Base-by-base conservation (phyloP, 2,888 invertebrate species). In the Pachliopta kotzebuea region DNA sequence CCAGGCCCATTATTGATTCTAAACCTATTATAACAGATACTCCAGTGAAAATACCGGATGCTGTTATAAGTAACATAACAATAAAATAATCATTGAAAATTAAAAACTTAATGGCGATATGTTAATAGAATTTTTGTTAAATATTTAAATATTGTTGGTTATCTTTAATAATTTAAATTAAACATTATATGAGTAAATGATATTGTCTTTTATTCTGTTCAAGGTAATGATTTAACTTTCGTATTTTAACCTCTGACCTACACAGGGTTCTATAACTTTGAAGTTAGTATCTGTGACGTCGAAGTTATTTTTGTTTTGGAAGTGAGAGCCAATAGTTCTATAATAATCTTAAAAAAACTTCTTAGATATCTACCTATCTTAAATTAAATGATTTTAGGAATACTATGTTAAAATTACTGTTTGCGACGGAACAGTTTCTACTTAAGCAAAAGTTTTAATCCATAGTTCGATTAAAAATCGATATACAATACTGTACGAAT, bases 91-190 rank as follows among this genome's bases (percentile, higher is more conserved):
- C n/a, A 52, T 31, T 14, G 17, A 1, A 24, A 59, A 11, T 0
- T 29, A 14, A 4, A 49, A 9, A 17, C 17, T 42, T 42, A 23
- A 53, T 31, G 37, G 24, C 24, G 53, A 8, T 21, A 21, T 52
- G 23, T 21, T n/a, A n/a, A 21, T 14, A 11, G 8, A 20, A 20
- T 6, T 21, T 21, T 52, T 21, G 9, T 21, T 20, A 0, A 23
- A 42, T 42, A 53, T 50, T 29, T 23, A 37, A 37, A 14, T 24
- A 14, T 54, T 20, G 60, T 54, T 60, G 54, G 60, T 60, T 60
- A 60, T 60, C 60, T 60, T 60, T 23, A 52, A 52, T 21, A 9
- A 21, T 52, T 52, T 0, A 23, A 52, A 52, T 21, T 52, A 23
- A 21, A 45, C 8, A n/a, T n/a, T 45, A n/a, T 45, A 45, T 45